Evolutionary conservation across 2,888 invertebrate genomes (phyloP), one percentile per base, ranked within the genome.

Genomic region (Bruchidius siliquastri): DNA sequence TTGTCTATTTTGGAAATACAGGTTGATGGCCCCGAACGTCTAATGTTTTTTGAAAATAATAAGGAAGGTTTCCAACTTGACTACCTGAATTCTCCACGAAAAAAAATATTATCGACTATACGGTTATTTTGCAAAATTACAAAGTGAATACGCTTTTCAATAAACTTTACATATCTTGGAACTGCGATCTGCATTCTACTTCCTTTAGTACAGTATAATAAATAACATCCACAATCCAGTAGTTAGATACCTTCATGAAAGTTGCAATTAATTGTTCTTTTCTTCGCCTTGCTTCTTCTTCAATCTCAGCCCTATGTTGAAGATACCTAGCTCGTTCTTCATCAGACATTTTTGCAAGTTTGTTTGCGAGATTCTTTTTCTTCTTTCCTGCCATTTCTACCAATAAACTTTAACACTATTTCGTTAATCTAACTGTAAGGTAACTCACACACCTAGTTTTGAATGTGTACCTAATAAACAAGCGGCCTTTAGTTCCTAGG

Each of bases 331-430:
- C 91, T 1, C 94, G 89, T 83, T 96, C 95, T 84, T 95, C 95
- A 77, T 95, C 95, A 0, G 92, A 93, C 95, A 96, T 95, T 80
- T 92, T 91, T 21, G 94, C 93, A 81, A 95, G 85, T 84, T 94
- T 94, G 83, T 92, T 91, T 67, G 90, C 91, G 85, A 93, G 92
- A 30, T 90, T 88, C 84, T 93, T 94, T 86, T 93, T 94, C 80
- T 89, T 90, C 79, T 85, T 86, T 2, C 83, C 84, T 68, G 83
- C 87, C 87, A 87, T 87, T 79, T 81, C 81, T 70, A 10, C n/a
- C 70, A 22, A 30, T 22, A 30, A 26, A 2, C 0, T 71, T 18
- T 30, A 22, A 21, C 6, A 68, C 3, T 21, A 10, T 13, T 1
- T 3, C 22, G 13, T 21, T 21, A 68, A 68, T 8, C 6, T 21